These are phyloP conservation scores for Dysidea cf. avara DNA, from an alignment of 37 sponge, comb jelly and placozoan species.

Conservation along the genomic window DNA sequence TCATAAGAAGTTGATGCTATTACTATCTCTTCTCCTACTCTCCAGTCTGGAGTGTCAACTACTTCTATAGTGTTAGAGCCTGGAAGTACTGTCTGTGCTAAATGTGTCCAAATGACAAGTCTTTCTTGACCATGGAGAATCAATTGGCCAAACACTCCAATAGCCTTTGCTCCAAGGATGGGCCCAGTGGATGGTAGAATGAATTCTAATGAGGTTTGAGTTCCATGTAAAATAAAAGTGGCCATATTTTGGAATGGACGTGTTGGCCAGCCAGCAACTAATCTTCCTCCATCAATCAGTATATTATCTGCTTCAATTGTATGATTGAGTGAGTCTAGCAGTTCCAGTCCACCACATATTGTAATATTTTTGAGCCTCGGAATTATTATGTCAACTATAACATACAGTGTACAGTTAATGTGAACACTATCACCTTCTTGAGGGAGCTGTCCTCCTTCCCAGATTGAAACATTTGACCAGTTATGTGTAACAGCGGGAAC, in stretches of 20 bases:
- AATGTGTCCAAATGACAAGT: too few relatives aligned
- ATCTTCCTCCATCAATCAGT: constrained; percentile 67
- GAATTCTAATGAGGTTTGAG: constrained; percentile 37
- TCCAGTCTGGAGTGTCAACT: too few relatives aligned
- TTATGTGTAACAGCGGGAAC: constrained; percentile 48
- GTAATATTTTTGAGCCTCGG: constrained; percentile 59
- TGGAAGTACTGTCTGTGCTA: too few relatives aligned
- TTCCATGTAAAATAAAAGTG: constrained; percentile 71
- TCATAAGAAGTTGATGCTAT: too few relatives aligned
- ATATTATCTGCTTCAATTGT: constrained; percentile 72
- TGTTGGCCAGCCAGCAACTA: constrained; percentile 67
- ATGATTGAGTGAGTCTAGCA: constrained; percentile 63
- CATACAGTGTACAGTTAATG: constrained; percentile 67
- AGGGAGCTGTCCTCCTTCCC: constrained; percentile 51
- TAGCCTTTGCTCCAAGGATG: constrained; percentile 74
- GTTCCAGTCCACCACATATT: constrained; percentile 84
- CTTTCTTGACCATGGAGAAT: constrained; percentile 41
- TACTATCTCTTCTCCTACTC: too few relatives aligned
- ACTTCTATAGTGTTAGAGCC: too few relatives aligned
- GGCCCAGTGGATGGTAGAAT: constrained; percentile 25
- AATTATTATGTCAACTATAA: constrained; percentile 70
- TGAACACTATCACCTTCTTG: constrained; percentile 49
- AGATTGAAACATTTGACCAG: constrained; percentile 77
- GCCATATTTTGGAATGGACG: constrained; percentile 64
- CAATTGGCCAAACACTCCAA: constrained; percentile 82